Evolutionary conservation across 2,797 vertebrate genomes (phyloP).

Genomic region (Helostoma temminkii): DNA sequence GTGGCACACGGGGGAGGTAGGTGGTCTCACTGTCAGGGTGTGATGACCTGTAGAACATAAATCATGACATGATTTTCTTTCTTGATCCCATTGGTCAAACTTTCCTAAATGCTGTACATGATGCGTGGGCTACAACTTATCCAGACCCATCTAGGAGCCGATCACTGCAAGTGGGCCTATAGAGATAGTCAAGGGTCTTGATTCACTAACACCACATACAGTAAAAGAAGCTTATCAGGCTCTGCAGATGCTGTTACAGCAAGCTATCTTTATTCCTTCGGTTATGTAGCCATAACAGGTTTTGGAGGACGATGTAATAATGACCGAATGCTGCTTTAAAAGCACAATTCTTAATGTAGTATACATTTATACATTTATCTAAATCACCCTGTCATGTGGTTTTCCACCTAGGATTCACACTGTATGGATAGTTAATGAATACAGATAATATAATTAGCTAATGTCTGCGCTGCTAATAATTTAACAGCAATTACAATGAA

Average conservation of each 20-base stretch:
- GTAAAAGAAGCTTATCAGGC: constrained; percentile 68
- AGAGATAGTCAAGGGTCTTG: constrained; percentile 72
- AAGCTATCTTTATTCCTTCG: constrained; percentile 53
- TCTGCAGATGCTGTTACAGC: constrained; percentile 62
- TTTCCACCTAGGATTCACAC: constrained; percentile 31
- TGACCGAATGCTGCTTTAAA: constrained; percentile 35
- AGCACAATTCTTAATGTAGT: constrained; percentile 39
- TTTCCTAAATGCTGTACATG: constrained; percentile 54
- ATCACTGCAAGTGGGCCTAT: constrained; percentile 62
- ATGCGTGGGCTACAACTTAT: constrained; percentile 62
- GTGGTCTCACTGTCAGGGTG: constrained; percentile 33
- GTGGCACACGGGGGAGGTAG: constrained; percentile 35
- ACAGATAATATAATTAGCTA: constrained; percentile 46
- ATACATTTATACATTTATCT: constrained; percentile 44
- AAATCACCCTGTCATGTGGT: constrained; percentile 29
- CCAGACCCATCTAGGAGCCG: constrained; percentile 52
- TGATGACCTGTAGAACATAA: constrained; percentile 53
- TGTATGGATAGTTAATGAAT: constrained; percentile 40
- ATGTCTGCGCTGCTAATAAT: constrained; percentile 50
- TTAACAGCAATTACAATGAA: constrained; percentile 49
- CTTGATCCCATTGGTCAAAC: constrained; percentile 60
- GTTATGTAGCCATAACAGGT: constrained; percentile 33
- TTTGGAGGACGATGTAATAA: constrained; percentile 44
- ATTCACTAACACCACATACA: constrained; percentile 65
- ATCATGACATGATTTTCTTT: constrained; percentile 63